A percentile compares a stretch with the other conserved stretches of the same genome.
Conservation (phyloP, 2,113 vertebrate genomes). For the Paraplagusia blochii region DNA sequence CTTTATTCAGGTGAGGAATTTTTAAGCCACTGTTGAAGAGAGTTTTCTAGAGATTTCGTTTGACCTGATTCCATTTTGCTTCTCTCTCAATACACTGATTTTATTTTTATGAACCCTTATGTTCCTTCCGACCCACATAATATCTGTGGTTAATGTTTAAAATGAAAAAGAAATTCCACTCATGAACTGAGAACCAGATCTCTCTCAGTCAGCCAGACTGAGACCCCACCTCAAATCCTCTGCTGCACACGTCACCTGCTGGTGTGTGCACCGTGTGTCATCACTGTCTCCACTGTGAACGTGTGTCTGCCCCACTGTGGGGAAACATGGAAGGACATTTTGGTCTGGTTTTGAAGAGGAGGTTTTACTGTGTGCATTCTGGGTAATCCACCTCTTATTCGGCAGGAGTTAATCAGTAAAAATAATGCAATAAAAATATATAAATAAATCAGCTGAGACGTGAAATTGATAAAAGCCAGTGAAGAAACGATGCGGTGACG, state of each 20-base stretch:
- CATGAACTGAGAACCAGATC: slow-evolving; percentile 11
- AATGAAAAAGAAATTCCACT: not conserved
- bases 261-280: slow-evolving; percentile 1
- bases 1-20: not conserved
- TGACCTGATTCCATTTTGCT: not conserved
- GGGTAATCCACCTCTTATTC: too few species aligned
- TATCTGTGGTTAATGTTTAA: not conserved
- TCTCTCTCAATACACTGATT: not conserved
- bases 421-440: too few species aligned
- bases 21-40: too few species aligned
- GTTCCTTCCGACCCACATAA: slow-evolving; percentile 11
- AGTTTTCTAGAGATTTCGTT: too few species aligned
- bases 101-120: slow-evolving; percentile 1
- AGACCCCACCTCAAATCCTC: slow-evolving; percentile 27
- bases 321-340: slow-evolving; percentile 64
- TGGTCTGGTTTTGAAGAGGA: slow-evolving; percentile 61
- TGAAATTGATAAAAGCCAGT: too few species aligned
- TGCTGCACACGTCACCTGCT: not conserved
- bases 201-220: slow-evolving; percentile 15
- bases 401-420: not conserved
- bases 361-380: slow-evolving; percentile 19
- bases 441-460: too few species aligned
- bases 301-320: slow-evolving; percentile 74
- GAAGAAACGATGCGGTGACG: not conserved
- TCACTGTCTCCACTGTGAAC: slow-evolving; percentile 21